phyloP scores from a whole-genome alignment of 23 tunicate genomes.

The Halocynthia roretzi region DNA sequence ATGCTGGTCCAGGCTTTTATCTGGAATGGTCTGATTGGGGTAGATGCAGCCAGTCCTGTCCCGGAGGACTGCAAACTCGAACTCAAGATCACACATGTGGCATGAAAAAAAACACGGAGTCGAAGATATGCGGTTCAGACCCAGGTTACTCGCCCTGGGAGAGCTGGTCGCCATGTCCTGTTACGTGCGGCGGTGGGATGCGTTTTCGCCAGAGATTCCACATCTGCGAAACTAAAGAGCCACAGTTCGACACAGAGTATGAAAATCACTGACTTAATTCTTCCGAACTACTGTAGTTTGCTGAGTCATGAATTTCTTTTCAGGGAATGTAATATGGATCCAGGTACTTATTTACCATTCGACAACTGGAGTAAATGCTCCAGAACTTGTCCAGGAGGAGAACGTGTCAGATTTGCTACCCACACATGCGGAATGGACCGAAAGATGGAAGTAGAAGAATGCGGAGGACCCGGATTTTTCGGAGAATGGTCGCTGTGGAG shows the following conservation, averaged over 20 bases:
- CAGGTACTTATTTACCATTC: conserved; percentile 30
- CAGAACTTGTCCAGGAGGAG: conserved; percentile 43
- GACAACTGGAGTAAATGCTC: conserved; percentile 30
- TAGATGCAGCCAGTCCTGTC: conserved; percentile 59
- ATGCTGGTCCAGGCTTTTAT: conserved; percentile 34
- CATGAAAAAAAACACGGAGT: conserved; percentile 36
- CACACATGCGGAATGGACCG: conserved; percentile 34
- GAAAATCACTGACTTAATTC: neutral
- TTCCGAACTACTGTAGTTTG: no score
- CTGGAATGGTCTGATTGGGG: conserved; percentile 56
- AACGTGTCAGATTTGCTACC: conserved; percentile 10
- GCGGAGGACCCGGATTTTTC: conserved; percentile 28
- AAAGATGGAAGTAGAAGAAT: conserved; percentile 27
- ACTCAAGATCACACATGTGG: conserved; percentile 55
- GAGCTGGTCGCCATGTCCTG: conserved; percentile 70
- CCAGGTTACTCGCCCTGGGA: conserved; percentile 62
- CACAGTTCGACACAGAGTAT: neutral
- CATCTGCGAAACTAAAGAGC: conserved; percentile 25
- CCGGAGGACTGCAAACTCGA: conserved; percentile 55
- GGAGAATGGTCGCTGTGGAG: conserved; percentile 30
- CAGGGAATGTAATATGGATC: conserved; percentile 34
- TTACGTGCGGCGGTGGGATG: conserved; percentile 43
- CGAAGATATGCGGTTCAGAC: conserved; percentile 62
- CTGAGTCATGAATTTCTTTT: neutral
- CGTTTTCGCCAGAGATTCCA: conserved; percentile 23